These are phyloP conservation scores for Microcebus murinus DNA, from an alignment of 2,113 vertebrate genomes.

Conservation along the genomic window DNA sequence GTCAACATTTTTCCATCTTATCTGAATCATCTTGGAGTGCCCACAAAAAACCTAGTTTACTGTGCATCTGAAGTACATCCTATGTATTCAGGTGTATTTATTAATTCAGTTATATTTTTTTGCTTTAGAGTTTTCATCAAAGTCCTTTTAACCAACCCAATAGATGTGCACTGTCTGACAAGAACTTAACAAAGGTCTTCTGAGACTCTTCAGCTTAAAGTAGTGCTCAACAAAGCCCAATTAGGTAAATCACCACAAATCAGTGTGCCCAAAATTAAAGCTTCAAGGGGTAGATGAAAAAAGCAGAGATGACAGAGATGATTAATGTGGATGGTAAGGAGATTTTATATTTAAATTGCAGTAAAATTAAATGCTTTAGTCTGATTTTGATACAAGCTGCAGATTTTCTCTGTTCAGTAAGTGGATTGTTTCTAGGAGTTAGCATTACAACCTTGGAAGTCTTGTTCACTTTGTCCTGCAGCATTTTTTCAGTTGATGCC, in stretches of 20 bases:
- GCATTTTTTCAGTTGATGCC: slow-evolving; percentile 99
- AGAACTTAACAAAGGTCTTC: neutral
- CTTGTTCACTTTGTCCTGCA: slow-evolving; percentile 99
- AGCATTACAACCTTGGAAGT: slow-evolving; percentile 97
- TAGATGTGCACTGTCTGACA: neutral
- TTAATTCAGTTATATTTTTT: neutral
- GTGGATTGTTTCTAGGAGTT: slow-evolving; percentile 88
- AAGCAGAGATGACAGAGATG: slow-evolving; percentile 82
- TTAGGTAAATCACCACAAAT: slow-evolving; percentile 73
- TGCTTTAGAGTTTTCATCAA: neutral
- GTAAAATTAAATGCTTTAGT: slow-evolving; percentile 85
- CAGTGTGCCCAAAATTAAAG: slow-evolving; percentile 80
- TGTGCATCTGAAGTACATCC: neutral
- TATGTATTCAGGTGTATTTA: neutral
- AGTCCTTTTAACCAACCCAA: slow-evolving; percentile 6
- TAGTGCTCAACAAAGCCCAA: slow-evolving; percentile 71
- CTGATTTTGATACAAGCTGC: slow-evolving; percentile 87
- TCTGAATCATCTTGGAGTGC: neutral
- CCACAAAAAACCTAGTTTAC: neutral
- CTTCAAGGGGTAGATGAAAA: slow-evolving; percentile 73
- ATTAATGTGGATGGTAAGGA: slow-evolving; percentile 78
- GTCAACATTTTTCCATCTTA: neutral
- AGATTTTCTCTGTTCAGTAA: slow-evolving; percentile 90
- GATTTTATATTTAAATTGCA: slow-evolving; percentile 84
- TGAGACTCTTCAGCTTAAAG: slow-evolving; percentile 64